Base-by-base conservation (phyloP, 1,140 invertebrate genomes). In the Odontomachus brunneus region DNA sequence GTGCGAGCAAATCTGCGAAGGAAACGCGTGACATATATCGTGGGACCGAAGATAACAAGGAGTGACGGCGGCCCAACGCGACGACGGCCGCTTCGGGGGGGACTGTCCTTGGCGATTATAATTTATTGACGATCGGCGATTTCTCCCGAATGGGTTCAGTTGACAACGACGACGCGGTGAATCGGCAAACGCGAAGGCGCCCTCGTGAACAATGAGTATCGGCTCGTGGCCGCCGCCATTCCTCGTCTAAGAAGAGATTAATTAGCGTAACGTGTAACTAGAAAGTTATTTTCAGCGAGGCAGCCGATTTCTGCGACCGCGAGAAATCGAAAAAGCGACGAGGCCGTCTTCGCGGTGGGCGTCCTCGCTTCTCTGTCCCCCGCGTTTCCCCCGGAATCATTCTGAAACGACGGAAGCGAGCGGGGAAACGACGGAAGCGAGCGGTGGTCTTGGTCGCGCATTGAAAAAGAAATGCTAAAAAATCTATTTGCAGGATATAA, bases 51-150 rank as follows among this genome's bases (percentile, higher is more conserved):
- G 29, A 33, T 57, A 38, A 15, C 65, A 33, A 63, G 65, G 44
- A 49, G 3, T 49, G 33, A 11, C 38, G 9, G 38, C 38, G 26
- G 22, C 15, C 14, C n/a, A 49, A 72, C 2, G 59, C 29, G n/a
- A 63, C 38, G 38, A 63, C 29, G 44, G 0, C n/a, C 59, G 19
- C 24, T 12, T 9, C n/a, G n/a, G n/a, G n/a, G n/a, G 17, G 44
- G 14, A 44, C 33, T 62, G 33, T 17, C n/a, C 38, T 44, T 71
- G n/a, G 33, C 26, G 12, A n/a, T n/a, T n/a, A n/a, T 29, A 1
- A 78, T 78, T 78, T 78, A 78, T 80, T 69, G 38, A 44, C 38
- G 38, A 44, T 78, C 49, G 22, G 14, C 53, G 17, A 78, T 3
- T 26, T 78, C n/a, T n/a, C n/a, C n/a, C 51, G 57, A 69, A 69